Conservation (phyloP, 2,113 vertebrate species). For the Bubo scandiacus region DNA sequence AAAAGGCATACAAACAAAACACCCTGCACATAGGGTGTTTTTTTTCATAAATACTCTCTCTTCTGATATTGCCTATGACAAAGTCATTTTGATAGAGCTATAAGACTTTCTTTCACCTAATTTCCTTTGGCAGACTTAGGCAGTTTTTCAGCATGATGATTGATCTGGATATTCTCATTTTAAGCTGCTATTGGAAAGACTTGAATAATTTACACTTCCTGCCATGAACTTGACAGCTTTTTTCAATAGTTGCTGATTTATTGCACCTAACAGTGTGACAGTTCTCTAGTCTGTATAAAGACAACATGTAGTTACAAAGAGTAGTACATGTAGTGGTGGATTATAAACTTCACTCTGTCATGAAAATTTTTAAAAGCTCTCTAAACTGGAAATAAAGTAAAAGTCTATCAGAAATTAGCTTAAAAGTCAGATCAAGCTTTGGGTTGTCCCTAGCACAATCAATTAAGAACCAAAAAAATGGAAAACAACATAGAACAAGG, state of each 20-base stretch:
- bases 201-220: slow-evolving; percentile 62
- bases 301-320: neutral
- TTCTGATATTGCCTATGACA: neutral
- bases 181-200: slow-evolving; percentile 23
- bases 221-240: slow-evolving; percentile 18
- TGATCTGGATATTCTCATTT: slow-evolving; percentile 51
- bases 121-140: slow-evolving; percentile 37
- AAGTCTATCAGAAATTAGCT: neutral
- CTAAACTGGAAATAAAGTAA: neutral
- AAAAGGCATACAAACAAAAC: neutral
- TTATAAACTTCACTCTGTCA: neutral
- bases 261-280: neutral
- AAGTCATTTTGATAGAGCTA: slow-evolving; percentile 22
- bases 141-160: slow-evolving; percentile 34
- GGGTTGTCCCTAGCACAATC: neutral
- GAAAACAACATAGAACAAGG: neutral
- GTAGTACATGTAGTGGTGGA: neutral
- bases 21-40: neutral
- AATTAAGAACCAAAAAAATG: neutral
- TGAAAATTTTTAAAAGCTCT: neutral
- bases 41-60: neutral
- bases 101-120: slow-evolving; percentile 17
- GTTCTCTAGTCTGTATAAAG: neutral
- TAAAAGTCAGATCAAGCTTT: neutral
- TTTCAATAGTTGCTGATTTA: slow-evolving; percentile 49